Conservation (phyloP, 2,113 vertebrate species). For the Empidonax alnorum region DNA sequence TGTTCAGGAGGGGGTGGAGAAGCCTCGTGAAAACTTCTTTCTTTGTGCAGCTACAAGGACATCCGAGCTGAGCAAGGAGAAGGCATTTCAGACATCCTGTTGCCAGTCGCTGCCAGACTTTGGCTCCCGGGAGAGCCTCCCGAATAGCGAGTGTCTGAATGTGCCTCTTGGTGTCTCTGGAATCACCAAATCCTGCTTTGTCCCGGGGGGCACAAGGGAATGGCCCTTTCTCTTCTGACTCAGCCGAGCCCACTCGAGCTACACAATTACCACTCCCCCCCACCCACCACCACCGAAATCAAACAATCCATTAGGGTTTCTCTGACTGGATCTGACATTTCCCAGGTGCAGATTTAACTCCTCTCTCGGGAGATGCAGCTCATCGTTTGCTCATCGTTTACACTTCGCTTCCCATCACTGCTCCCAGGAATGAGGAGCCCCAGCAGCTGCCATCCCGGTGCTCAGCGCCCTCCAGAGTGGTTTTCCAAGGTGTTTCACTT, state of each 20-base stretch:
- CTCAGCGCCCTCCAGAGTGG: not conserved
- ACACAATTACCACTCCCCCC: not conserved
- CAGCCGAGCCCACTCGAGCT: not conserved
- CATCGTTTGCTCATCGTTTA: not conserved
- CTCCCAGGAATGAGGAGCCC: not conserved
- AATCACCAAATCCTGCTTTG: not conserved
- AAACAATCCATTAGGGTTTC: slow-evolving; percentile 20
- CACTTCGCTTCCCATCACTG: not conserved
- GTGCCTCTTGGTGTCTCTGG: fast-evolving
- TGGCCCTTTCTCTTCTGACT: not conserved
- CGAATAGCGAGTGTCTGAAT: not conserved
- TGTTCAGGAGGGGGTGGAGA: not conserved
- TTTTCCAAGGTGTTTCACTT: not conserved
- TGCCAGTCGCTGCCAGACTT: not conserved
- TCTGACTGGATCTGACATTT: slow-evolving; percentile 55
- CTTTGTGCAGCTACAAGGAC: not conserved
- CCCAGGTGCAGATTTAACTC: slow-evolving; percentile 64
- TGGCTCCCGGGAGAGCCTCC: slow-evolving; percentile 19
- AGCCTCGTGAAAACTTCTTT: not conserved
- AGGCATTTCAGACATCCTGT: not conserved
- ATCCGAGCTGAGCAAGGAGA: not conserved
- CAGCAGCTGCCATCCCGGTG: not conserved
- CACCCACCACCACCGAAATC: not conserved
- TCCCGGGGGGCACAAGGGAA: slow-evolving; percentile 22
- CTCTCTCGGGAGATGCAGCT: slow-evolving; percentile 14